Evolutionary conservation across 2,113 vertebrate species (phyloP), one percentile per base, ranked within the genome.

Genomic region (Erinaceus europaeus): DNA sequence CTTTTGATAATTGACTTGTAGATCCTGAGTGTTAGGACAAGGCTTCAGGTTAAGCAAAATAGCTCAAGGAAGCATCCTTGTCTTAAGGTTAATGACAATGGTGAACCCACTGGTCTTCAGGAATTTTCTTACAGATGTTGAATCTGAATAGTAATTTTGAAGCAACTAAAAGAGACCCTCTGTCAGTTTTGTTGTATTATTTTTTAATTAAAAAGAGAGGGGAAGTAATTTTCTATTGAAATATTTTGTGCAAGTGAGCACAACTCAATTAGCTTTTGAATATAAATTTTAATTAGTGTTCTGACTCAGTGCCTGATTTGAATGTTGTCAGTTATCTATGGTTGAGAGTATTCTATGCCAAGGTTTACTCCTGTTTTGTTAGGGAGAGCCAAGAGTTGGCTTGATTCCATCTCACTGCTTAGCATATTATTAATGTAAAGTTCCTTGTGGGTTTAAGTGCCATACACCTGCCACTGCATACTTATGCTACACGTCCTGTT

Each of bases 221-320:
- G 27, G 57, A 88, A 91, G 53, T 80, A 57, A 93, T 88, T 94
- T 90, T 46, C 81, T 86, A 69, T 92, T 89, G 90, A 91, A 94
- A 92, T 91, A 86, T 84, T 80, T 75, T 90, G 73, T 80, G 84
- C 73, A 86, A 84, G 72, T 76, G 82, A 93, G 92, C 80, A 69
- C 40, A 86, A 67, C 73, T 88, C 93, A 92, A 88, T 95, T 93
- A 95, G 81, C 67, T 92, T 93, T 92, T 73, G 84, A 95, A 92
- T 92, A 87, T 84, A 92, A 90, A 76, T 86, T 95, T 90, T 90
- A 95, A 93, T 92, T 92, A 94, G 90, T 74, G 88, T 93, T 95
- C 90, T 93, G 81, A 94, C 75, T 84, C 55, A 48, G 27, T 73
- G 76, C 73, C 82, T 92, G 84, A 73, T 93, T 84, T 84, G 87